Base-by-base conservation (phyloP, 2,888 invertebrate species). In the Enchytraeus crypticus region DNA sequence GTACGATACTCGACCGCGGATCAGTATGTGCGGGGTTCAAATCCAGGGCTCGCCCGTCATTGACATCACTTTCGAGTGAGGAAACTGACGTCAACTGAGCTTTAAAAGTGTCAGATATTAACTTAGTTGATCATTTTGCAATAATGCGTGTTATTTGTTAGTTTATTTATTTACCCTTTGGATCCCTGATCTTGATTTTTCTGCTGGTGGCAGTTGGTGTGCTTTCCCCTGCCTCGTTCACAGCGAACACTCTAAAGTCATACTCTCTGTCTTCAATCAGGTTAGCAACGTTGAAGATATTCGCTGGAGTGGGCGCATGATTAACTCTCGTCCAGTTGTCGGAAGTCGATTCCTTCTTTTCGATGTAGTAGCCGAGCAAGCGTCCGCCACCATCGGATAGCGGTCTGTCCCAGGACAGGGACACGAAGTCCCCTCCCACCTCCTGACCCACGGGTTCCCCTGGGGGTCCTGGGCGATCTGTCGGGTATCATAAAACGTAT, bases 361-460 rank as follows among this genome's bases (percentile, higher is more conserved):
- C 98, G 62, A 99, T 86, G 90, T 92, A 93, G 83, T 98, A 99
- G n/a, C 98, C 97, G 80, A 91, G 90, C 70, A 99, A 87, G 73
- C 92, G 87, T 29, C 96, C 85, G 46, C 98, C 98, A 59, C 98
- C 98, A 78, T 99, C 98, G 63, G 84, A 86, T 72, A 87, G 86
- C 0, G 98, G 98, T 79, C 89, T 92, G 33, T 87, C 87, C 98
- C 98, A 99, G 77, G 89, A 87, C 59, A 99, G 84, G 77, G 95
- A 92, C 29, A 93, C 97, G 81, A 97, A 98, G 80, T 98, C 95
- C 54, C 91, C 92, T 64, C 98, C 97, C 58, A 99, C 88, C 82
- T 95, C 91, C 62, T 87, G 85, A 63, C 97, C 90, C 72, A 87
- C 88, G 11, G 97, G 95, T 51, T 87, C 83, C 59, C 95, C 92